Conservation (phyloP, 2,797 vertebrate species). For the Ficedula albicollis region DNA sequence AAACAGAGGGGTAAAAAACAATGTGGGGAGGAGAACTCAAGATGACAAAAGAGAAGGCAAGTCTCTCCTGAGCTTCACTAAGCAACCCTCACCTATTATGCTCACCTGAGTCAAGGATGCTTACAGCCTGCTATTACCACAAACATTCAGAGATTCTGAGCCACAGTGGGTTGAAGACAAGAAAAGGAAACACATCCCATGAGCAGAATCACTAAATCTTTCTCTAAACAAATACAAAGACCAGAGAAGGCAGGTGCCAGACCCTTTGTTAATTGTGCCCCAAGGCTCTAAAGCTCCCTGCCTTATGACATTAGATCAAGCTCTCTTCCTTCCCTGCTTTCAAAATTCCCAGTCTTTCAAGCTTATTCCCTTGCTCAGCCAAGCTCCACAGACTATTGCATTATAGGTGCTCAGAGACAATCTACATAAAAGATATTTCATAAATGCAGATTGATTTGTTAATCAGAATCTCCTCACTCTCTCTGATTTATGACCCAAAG, state of each 20-base stretch:
- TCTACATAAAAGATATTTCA: background rate
- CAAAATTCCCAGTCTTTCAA: background rate
- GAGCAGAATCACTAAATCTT: background rate
- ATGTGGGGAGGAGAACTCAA: fast-evolving
- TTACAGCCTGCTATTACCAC: background rate
- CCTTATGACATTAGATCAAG: conserved; percentile 46
- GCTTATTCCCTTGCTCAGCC: background rate
- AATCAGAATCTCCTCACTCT: background rate
- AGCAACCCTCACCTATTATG: background rate
- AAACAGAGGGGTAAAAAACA: background rate
- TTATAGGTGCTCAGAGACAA: background rate
- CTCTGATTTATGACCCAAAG: background rate
- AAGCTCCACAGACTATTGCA: background rate
- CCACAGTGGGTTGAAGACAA: background rate
- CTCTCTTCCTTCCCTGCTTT: background rate
- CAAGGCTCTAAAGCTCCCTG: conserved; percentile 21
- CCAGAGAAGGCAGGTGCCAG: conserved; percentile 12
- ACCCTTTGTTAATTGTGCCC: conserved; percentile 31
- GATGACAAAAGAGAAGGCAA: background rate
- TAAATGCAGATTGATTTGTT: background rate
- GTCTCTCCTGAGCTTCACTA: background rate
- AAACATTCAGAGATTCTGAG: background rate
- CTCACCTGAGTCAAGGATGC: background rate
- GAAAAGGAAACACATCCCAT: background rate
- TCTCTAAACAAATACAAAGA: background rate